Evolutionary conservation across 2,797 vertebrate species (phyloP).

Genomic region (Antrozous pallidus): DNA sequence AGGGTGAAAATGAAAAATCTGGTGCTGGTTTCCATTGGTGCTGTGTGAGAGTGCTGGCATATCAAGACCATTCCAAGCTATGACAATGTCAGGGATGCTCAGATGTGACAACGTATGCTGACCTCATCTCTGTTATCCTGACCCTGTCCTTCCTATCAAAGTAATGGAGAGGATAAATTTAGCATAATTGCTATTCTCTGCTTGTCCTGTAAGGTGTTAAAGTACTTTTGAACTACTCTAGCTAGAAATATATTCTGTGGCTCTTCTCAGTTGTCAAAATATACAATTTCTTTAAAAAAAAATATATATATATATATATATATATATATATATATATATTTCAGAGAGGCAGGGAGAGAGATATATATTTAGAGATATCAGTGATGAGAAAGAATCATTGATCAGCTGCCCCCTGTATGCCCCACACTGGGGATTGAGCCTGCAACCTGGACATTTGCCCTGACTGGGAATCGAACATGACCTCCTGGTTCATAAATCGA

Average conservation of each 20-base stretch:
- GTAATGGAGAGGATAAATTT: background rate
- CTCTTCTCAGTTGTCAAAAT: background rate
- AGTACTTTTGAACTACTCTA: conserved; percentile 27
- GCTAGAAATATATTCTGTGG: background rate
- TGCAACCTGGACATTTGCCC: too few species aligned
- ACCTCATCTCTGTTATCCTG: background rate
- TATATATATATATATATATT: too few species aligned
- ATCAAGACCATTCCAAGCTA: background rate
- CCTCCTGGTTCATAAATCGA: too few species aligned
- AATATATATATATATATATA: background rate
- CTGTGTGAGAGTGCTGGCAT: background rate
- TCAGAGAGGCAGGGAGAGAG: too few species aligned
- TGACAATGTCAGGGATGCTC: background rate
- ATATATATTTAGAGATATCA: too few species aligned
- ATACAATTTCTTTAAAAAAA: background rate
- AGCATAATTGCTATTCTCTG: conserved; percentile 1
- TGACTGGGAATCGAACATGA: too few species aligned
- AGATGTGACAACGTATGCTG: background rate
- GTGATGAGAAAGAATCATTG: too few species aligned
- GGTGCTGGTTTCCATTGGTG: conserved; percentile 27
- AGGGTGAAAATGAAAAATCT: conserved; percentile 13
- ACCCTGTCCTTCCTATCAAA: background rate
- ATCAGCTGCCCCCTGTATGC: too few species aligned
- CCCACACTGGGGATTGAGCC: too few species aligned
- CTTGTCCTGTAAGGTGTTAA: conserved; percentile 20